Base-by-base conservation (phyloP, 2,797 vertebrate genomes). In the Leontopithecus rosalia region DNA sequence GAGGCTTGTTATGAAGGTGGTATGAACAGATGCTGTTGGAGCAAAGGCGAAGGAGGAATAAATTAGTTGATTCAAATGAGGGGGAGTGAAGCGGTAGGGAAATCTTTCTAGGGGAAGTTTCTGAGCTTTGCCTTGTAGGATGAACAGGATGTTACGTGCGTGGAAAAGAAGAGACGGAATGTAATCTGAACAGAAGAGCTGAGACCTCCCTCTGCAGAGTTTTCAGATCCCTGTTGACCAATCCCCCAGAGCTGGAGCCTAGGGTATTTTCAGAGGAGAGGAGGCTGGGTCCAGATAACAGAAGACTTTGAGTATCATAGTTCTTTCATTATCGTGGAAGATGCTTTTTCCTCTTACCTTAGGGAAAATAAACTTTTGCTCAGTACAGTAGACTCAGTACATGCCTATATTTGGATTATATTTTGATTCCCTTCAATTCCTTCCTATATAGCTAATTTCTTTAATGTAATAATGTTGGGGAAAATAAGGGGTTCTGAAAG, bases 281-380 rank as follows among this genome's bases (percentile, higher is more conserved):
- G 14, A 92, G 41, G 3, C 39, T 94, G 36, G 24, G 12, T 76
- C 24, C 1, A 33, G 41, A 30, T 43, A 52, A 26, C 57, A 48
- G 67, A 76, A 95, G 14, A 41, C 13, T 5, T 55, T 86, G 43
- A 28, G n/a, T 79, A 30, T 22, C 89, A 26, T 41, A 92, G 57
- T 72, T 83, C 6, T 39, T 95, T 89, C 5, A 95, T 85, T 94
- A 84, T 15, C 82, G 80, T 82, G n/a, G 81, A 50, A 91, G 76
- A 50, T 88, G 24, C 57, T 84, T 61, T 48, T 6, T 39, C 17
- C 28, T 28, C 24, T 67, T 13, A 90, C 52, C 12, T 41, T 73
- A 41, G 33, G 96, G 50, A 95, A 95, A 93, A 90, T 73, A 19
- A 36, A 17, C 28, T 28, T 89, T 82, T 92, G 0, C 8, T 43